These are phyloP conservation scores for Channa maculata DNA, from an alignment of 2,113 vertebrate genomes.

Conservation along the genomic window DNA sequence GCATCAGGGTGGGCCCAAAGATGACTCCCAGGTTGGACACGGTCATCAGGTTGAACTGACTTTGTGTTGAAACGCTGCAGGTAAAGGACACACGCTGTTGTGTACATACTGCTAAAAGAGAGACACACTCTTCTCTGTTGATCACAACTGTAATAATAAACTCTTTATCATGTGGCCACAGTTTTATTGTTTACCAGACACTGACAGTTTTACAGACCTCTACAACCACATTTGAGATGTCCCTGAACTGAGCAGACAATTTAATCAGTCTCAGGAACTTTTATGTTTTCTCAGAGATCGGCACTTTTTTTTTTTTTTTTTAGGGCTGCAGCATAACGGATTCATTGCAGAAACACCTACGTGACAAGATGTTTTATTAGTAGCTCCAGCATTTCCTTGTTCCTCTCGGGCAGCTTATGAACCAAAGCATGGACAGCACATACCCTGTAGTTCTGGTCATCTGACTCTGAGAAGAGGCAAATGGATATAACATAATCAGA, in stretches of 20 bases:
- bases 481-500: neutral
- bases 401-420: conserved; percentile 92
- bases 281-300: conserved; percentile 5
- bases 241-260: conserved; percentile 19
- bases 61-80: conserved; percentile 92
- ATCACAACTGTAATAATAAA: no score
- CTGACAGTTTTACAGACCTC: conserved; percentile 12
- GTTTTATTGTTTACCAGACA: neutral
- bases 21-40: conserved; percentile 97
- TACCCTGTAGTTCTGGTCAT: conserved; percentile 96
- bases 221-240: conserved; percentile 1
- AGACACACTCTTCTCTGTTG: no score
- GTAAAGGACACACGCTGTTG: conserved; percentile 3
- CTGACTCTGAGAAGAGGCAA: conserved; percentile 86
- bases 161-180: neutral
- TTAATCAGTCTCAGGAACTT: conserved; percentile 30
- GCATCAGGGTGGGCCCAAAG: conserved; percentile 97
- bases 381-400: conserved; percentile 96
- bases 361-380: conserved; percentile 94
- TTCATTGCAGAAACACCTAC: conserved; percentile 77
- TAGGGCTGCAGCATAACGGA: conserved; percentile 33
- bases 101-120: no score
- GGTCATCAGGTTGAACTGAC: conserved; percentile 95
- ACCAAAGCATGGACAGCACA: conserved; percentile 93
- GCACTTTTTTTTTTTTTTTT: neutral